A percentile compares a stretch with the other conserved stretches of the same genome.
Conservation (phyloP, 2,888 invertebrate species). For the Cosmia pyralina region DNA sequence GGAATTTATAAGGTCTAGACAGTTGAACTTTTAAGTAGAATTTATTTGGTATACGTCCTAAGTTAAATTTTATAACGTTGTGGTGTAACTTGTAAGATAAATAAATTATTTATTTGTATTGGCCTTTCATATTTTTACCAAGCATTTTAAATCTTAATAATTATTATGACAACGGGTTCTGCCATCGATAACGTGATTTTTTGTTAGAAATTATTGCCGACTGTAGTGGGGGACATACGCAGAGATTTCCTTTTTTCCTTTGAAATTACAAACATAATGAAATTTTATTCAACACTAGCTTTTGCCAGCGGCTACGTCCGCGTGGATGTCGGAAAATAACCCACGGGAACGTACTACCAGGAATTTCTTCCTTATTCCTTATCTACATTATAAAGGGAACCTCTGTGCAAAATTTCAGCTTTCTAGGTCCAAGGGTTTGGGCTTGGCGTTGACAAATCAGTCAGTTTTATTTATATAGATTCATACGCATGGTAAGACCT, state of each 20-base stretch:
- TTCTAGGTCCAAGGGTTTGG: too few species aligned
- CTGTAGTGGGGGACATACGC: background rate
- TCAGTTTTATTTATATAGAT: background rate
- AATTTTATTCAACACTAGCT: background rate
- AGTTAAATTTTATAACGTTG: slow-evolving; percentile 83
- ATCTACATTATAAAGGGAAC: too few species aligned
- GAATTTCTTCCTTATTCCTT: too few species aligned
- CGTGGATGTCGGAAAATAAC: too few species aligned
- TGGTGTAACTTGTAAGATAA: slow-evolving; percentile 62
- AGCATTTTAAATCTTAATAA: background rate
- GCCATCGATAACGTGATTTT: background rate
- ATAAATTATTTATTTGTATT: slow-evolving; percentile 57
- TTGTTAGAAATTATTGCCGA: background rate
- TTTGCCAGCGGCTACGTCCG: too few species aligned
- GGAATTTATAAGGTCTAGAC: slow-evolving; percentile 69
- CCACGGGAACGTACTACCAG: too few species aligned
- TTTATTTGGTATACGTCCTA: slow-evolving; percentile 79
- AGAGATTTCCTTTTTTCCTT: too few species aligned
- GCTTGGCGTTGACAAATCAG: too few species aligned
- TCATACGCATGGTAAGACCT: background rate
- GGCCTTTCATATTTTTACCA: slow-evolving; percentile 6
- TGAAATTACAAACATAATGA: background rate
- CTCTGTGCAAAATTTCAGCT: too few species aligned
- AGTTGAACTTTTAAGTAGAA: slow-evolving; percentile 67
- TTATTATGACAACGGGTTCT: background rate